Base-by-base conservation (phyloP, 2,797 vertebrate genomes). In the Tympanoctomys barrerae region DNA sequence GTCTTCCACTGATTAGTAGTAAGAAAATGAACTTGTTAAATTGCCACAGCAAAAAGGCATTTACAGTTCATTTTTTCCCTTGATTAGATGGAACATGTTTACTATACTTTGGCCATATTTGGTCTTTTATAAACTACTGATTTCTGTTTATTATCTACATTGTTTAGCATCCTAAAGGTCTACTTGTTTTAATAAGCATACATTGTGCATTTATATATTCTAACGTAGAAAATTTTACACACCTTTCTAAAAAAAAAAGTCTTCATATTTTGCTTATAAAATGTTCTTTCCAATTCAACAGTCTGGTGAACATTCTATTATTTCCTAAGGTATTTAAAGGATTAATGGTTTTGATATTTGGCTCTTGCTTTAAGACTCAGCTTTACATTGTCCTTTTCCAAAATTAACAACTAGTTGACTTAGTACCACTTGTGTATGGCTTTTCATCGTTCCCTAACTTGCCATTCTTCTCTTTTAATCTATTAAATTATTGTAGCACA, bases 321-420 rank as follows among this genome's bases (percentile, higher is more conserved):
- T 31, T 90, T 81, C 77, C 31, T 21, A 92, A 96, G 80, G 22
- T 88, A 64, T 64, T 92, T 85, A 73, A 71, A 21, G 82, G 13
- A 19, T 10, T 79, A 73, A 33, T 84, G 24, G 3, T 85, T 96
- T 59, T 39, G 42, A 85, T 78, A 80, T 70, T 36, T 88, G n/a
- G 16, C 10, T 62, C 78, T 59, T 89, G 36, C 19, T 93, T 1
- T 83, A 89, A n/a, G 4, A 71, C 92, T 96, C 24, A 87, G 13
- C 39, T 89, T 7, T 82, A 64, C 10, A 71, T 19, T 68, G 19
- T 54, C 42, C 14, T 91, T 82, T 64, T 85, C 28, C n/a, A 21
- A 80, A 86, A 71, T 62, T 92, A 90, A 82, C 94, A 89, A 57
- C 42, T 2, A 82, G 16, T 39, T 87, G 24, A 92, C 7, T 75